These are phyloP conservation scores for Sminthurides bifidus DNA, from an alignment of 1,140 invertebrate species.

Conservation along the genomic window DNA sequence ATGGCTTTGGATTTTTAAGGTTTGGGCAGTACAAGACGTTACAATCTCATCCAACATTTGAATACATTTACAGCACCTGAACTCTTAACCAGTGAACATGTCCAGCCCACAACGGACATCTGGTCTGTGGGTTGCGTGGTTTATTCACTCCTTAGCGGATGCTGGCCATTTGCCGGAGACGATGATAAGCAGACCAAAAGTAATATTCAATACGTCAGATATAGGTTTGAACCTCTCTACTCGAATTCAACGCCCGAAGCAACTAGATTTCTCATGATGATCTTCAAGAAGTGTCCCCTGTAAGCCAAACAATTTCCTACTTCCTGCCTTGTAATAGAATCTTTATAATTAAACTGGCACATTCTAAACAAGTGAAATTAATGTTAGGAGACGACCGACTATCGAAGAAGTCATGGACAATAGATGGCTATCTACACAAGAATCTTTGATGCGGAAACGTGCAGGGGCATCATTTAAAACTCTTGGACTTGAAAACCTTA, in stretches of 20 bases:
- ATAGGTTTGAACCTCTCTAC: constrained; percentile 85
- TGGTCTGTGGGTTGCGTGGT: constrained; percentile 89
- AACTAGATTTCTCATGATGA: constrained; percentile 82
- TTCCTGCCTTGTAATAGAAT: not conserved
- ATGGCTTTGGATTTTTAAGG: no score
- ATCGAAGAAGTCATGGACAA: constrained; percentile 11
- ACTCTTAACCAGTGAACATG: constrained; percentile 69
- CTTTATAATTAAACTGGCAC: constrained; percentile 10
- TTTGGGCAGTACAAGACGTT: no score
- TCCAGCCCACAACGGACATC: constrained; percentile 81
- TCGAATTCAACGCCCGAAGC: constrained; percentile 89
- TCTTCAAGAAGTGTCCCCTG: constrained; percentile 87
- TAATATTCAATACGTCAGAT: constrained; percentile 86
- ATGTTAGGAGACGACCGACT: constrained; percentile 10
- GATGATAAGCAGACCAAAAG: constrained; percentile 72
- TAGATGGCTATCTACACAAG: constrained; percentile 3
- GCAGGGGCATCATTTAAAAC: constrained; percentile 3
- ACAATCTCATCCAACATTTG: no score
- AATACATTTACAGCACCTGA: constrained; percentile 85
- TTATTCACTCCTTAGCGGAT: constrained; percentile 88
- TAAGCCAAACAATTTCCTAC: constrained; percentile 42
- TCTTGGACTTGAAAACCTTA: constrained; percentile 14
- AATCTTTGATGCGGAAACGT: constrained; percentile 16
- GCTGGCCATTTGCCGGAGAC: constrained; percentile 76
- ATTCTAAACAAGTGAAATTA: not conserved